Conservation (phyloP, 2,888 invertebrate species). For the Carcina quercana region DNA sequence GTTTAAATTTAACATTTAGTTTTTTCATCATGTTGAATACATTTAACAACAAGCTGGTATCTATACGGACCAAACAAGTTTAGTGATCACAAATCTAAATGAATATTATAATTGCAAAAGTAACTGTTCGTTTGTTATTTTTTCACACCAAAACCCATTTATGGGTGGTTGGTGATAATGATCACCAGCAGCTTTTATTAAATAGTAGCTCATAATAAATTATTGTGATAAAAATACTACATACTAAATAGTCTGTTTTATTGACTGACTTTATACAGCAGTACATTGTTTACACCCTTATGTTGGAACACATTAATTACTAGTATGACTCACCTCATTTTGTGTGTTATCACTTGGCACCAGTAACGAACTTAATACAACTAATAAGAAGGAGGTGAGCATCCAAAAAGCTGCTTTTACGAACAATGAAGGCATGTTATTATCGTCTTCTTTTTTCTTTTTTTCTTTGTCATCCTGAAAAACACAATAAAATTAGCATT, state of each 20-base stretch:
- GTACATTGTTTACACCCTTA: no score
- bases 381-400: conserved; percentile 82
- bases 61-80: neutral
- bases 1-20: neutral
- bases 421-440: conserved; percentile 80
- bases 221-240: neutral
- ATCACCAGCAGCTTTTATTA: no score
- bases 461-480: conserved; percentile 50
- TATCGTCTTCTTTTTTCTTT: conserved; percentile 75
- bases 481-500: neutral
- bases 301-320: neutral
- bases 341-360: conserved; percentile 80
- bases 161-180: no score
- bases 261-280: neutral
- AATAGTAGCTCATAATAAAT: neutral
- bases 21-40: neutral
- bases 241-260: neutral
- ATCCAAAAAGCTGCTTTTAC: conserved; percentile 88
- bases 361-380: conserved; percentile 81
- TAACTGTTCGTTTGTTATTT: no score
- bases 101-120: no score
- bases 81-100: no score
- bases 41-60: neutral
- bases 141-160: no score
- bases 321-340: conserved; percentile 76